Percentiles rank a stretch among this genome's conserved stretches.
Evolutionary conservation across 2,113 vertebrate species (phyloP).

Genomic region (Octodon degus): DNA sequence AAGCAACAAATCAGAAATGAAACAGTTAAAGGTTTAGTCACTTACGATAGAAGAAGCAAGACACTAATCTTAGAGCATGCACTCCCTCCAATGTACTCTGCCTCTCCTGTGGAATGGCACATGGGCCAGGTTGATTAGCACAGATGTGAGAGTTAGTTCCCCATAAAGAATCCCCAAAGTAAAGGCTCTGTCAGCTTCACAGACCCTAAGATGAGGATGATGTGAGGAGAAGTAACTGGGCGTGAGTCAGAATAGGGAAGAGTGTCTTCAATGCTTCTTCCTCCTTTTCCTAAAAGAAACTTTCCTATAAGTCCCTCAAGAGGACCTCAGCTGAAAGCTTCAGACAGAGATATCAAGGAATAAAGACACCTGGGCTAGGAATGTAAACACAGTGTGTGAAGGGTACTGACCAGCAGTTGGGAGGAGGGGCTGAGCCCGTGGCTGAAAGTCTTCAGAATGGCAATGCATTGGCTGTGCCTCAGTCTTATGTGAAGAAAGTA

Average conservation of each 20-base stretch:
- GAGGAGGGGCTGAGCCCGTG: not conserved
- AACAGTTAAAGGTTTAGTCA: not conserved
- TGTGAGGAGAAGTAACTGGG: not conserved
- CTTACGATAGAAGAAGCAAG: not conserved
- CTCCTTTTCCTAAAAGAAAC: not conserved
- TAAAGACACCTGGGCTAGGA: not conserved
- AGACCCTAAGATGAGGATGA: not conserved
- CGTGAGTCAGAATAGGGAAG: not conserved
- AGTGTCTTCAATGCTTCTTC: not conserved
- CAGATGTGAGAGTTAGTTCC: not conserved
- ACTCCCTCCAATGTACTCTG: not conserved
- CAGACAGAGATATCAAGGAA: not conserved
- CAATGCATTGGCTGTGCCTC: not conserved
- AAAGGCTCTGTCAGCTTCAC: not conserved
- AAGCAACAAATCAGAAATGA: not conserved
- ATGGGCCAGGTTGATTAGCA: not conserved
- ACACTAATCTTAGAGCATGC: not conserved
- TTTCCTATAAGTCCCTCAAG: not conserved
- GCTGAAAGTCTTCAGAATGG: not conserved
- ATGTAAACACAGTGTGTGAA: not conserved
- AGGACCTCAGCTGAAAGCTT: not conserved
- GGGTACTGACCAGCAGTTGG: not conserved
- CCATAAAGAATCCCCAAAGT: not conserved
- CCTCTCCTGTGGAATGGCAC: not conserved
- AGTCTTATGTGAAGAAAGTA: not conserved